Percentiles rank a stretch among this genome's conserved stretches.
Evolutionary conservation across 2,113 vertebrate species (phyloP).

Genomic region (Gracilinanus agilis): DNA sequence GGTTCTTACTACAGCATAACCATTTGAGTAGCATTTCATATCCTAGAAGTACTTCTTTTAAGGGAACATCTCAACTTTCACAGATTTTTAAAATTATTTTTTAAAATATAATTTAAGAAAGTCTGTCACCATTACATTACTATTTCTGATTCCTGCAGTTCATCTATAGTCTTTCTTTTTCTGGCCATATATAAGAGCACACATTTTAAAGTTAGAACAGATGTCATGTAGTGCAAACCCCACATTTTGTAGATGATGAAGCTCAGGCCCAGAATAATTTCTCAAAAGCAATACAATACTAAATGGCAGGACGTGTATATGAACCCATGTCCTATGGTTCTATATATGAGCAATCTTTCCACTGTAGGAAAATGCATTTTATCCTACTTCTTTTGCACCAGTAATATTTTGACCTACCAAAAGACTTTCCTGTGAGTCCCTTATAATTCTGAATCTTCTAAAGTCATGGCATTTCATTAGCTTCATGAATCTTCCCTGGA

Average conservation of each 20-base stretch:
- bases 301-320: neutral
- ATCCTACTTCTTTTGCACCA: neutral
- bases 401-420: neutral
- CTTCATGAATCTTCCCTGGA: neutral
- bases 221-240: neutral
- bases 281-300: neutral
- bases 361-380: neutral
- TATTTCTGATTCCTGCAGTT: neutral
- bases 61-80: slow-evolving; percentile 31
- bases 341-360: neutral
- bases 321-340: neutral
- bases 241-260: neutral
- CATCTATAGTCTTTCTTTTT: neutral
- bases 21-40: slow-evolving; percentile 57
- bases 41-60: slow-evolving; percentile 41
- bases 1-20: slow-evolving; percentile 4
- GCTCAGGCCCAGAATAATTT: neutral
- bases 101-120: slow-evolving; percentile 23
- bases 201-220: neutral
- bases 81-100: neutral
- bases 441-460: neutral
- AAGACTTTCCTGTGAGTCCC: neutral
- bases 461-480: neutral
- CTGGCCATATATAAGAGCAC: neutral
- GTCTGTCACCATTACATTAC: neutral